A percentile compares a stretch with the other conserved stretches of the same genome.
phyloP scores from a whole-genome alignment of 2,113 vertebrate genomes.

The Cyprinus carpio region DNA sequence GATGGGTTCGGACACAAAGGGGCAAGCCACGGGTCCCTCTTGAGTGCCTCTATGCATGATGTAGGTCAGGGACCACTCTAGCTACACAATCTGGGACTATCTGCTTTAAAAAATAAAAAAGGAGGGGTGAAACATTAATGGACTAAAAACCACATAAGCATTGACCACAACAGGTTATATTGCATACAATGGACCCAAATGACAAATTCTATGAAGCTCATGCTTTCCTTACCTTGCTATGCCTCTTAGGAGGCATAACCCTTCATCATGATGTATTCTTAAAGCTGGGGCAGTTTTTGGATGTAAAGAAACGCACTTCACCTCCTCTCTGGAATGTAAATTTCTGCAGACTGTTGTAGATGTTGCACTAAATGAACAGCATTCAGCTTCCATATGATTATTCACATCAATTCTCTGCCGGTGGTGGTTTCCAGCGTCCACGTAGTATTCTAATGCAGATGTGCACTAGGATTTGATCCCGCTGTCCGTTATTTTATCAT shows the following conservation, averaged over 20 bases:
- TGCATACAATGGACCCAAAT: neutral
- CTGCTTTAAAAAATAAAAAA: neutral
- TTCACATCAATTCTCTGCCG: conserved; percentile 40
- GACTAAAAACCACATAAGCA: neutral
- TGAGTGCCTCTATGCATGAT: conserved; percentile 13
- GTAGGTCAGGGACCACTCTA: conserved; percentile 9
- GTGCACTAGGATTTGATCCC: neutral
- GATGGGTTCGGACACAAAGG: conserved; percentile 46
- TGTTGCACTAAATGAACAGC: conserved; percentile 40
- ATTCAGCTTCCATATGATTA: conserved; percentile 29
- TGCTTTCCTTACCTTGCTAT: conserved; percentile 41
- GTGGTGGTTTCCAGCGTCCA: conserved; percentile 3
- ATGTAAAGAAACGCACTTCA: conserved; percentile 15
- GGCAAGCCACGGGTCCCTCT: conserved; percentile 26
- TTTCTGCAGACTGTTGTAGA: conserved; percentile 18
- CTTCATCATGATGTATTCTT: neutral
- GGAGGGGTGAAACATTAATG: neutral
- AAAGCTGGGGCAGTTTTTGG: neutral
- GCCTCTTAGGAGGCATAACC: conserved; percentile 15
- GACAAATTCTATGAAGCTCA: neutral
- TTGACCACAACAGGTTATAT: conserved; percentile 36
- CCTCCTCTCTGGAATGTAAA: conserved; percentile 11
- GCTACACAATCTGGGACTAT: conserved; percentile 21
- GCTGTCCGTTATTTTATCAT: neutral
- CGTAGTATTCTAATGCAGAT: conserved; percentile 28